A percentile compares a stretch with the other conserved stretches of the same genome.
Evolutionary conservation across 2,113 vertebrate species (phyloP).

Genomic region (Seriola quinqueradiata): DNA sequence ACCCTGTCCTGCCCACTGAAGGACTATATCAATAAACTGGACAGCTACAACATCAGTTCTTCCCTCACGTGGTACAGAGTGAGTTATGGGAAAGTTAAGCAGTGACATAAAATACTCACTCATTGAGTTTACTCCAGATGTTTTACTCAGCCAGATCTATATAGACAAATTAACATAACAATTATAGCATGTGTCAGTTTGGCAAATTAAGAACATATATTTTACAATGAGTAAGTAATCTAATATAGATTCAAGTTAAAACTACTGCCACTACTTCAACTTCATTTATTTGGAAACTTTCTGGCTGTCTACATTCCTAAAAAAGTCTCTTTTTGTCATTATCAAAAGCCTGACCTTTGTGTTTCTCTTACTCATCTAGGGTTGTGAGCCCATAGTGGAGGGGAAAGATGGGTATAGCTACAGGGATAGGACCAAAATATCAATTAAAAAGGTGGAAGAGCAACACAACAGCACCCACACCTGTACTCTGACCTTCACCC

Average conservation of each 20-base stretch:
- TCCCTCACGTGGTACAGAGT: constrained; percentile 91
- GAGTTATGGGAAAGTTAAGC: constrained; percentile 24
- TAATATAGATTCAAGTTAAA: too few relatives aligned
- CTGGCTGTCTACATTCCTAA: too few relatives aligned
- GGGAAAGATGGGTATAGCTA: constrained; percentile 65
- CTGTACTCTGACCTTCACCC: constrained; percentile 82
- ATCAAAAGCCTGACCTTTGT: not conserved
- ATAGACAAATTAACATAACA: too few relatives aligned
- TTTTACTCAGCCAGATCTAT: too few relatives aligned
- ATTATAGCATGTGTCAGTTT: too few relatives aligned
- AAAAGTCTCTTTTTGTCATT: too few relatives aligned
- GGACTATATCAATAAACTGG: constrained; percentile 76
- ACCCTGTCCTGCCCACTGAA: constrained; percentile 85
- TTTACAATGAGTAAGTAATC: too few relatives aligned
- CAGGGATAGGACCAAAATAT: constrained; percentile 50
- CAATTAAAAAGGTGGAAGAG: constrained; percentile 46
- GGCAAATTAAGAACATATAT: too few relatives aligned
- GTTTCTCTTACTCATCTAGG: constrained; percentile 32
- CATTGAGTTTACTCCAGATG: too few relatives aligned
- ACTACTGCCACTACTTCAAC: too few relatives aligned
- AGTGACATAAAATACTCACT: too few relatives aligned
- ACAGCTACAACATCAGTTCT: constrained; percentile 74
- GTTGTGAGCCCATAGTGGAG: constrained; percentile 56
- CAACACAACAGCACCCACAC: constrained; percentile 85
- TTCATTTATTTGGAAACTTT: too few relatives aligned